phyloP scores from a whole-genome alignment of 2,888 invertebrate genomes.

The Zele albiditarsus region DNA sequence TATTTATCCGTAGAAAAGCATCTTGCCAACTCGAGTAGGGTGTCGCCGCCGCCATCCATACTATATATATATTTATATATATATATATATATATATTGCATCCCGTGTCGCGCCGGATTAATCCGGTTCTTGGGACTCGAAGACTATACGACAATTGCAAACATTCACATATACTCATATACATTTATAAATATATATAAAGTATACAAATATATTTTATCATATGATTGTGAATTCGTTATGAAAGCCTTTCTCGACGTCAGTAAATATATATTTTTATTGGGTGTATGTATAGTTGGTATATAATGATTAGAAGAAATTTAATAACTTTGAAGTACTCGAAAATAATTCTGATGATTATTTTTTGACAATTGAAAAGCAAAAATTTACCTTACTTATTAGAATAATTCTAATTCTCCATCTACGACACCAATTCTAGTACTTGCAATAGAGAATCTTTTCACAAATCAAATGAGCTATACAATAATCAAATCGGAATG shows the following conservation, averaged over 20 bases:
- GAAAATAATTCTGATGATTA: too few species aligned
- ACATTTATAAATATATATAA: constrained; percentile 45
- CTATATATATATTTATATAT: constrained; percentile 38
- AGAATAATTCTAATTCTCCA: too few species aligned
- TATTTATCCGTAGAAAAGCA: constrained; percentile 52
- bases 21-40: constrained; percentile 69
- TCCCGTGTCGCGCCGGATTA: constrained; percentile 56
- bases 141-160: constrained; percentile 32
- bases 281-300: not conserved
- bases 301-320: not conserved
- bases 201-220: constrained; percentile 22
- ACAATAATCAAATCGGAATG: too few species aligned
- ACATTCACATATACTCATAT: constrained; percentile 29
- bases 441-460: too few species aligned
- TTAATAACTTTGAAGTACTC: not conserved
- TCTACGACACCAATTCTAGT: too few species aligned
- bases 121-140: constrained; percentile 59
- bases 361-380: too few species aligned
- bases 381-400: too few species aligned
- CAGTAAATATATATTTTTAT: not conserved
- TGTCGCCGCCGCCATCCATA: constrained; percentile 55
- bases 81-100: constrained; percentile 37
- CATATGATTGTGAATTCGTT: not conserved
- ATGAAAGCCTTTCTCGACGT: not conserved
- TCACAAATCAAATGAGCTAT: too few species aligned